Evolutionary conservation across 92 coral and sea anemone genomes (phyloP).

Genomic region (Bergia puertoricense): DNA sequence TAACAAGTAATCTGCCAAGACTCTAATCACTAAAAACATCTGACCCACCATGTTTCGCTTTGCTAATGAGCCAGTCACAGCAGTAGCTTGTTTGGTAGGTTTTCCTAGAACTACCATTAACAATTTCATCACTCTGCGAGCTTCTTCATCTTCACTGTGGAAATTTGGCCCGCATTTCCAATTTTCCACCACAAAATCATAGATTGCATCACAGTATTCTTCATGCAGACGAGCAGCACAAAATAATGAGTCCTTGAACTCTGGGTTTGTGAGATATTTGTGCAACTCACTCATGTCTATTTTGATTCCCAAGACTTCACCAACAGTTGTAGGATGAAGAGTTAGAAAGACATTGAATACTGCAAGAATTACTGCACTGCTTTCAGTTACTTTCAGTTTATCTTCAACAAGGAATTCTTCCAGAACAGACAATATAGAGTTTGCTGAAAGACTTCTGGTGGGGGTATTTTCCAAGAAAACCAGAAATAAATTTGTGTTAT

Average conservation of each 20-base stretch:
- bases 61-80: slow-evolving; percentile 66
- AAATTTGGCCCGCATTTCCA: slow-evolving; percentile 69
- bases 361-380: slow-evolving; percentile 78
- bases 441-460: slow-evolving; percentile 36
- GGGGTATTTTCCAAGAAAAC: background rate
- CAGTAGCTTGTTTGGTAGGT: slow-evolving; percentile 78
- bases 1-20: slow-evolving; percentile 61
- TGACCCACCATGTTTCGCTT: slow-evolving; percentile 48
- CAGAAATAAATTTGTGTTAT: background rate
- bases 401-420: slow-evolving; percentile 62
- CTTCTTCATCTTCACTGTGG: slow-evolving; percentile 62
- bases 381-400: slow-evolving; percentile 70
- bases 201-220: slow-evolving; percentile 66
- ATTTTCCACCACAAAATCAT: slow-evolving; percentile 62
- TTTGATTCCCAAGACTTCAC: slow-evolving; percentile 9
- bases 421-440: slow-evolving; percentile 48
- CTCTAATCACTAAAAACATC: slow-evolving; percentile 56
- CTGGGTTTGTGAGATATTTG: slow-evolving; percentile 52
- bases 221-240: slow-evolving; percentile 75
- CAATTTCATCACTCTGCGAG: slow-evolving; percentile 66
- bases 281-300: slow-evolving; percentile 46
- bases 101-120: slow-evolving; percentile 76
- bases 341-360: slow-evolving; percentile 66
- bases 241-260: slow-evolving; percentile 56
- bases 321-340: slow-evolving; percentile 53